These are phyloP conservation scores for Leptodactylus fallax DNA, from an alignment of 2,797 vertebrate genomes.

Conservation along the genomic window DNA sequence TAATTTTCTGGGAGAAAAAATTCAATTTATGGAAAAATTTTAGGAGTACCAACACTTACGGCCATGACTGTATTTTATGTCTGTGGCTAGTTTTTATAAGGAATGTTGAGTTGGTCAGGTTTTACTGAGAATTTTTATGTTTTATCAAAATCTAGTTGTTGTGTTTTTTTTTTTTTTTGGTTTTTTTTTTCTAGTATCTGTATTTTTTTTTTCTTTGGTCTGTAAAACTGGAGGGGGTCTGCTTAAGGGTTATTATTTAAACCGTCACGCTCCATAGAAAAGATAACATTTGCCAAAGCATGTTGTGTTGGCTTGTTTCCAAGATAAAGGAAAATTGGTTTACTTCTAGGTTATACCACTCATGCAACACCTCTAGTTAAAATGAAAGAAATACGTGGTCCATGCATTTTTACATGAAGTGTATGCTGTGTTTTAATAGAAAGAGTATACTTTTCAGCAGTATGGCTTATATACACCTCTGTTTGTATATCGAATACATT, in stretches of 20 bases:
- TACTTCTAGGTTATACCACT: slow-evolving; percentile 19
- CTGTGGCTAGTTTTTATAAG: no score
- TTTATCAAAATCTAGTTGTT: no score
- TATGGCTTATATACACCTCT: background rate
- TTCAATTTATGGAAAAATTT: no score
- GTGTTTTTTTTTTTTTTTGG: no score
- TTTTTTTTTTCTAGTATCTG: background rate
- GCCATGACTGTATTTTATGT: no score
- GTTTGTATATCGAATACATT: background rate
- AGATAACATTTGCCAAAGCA: slow-evolving; percentile 27
- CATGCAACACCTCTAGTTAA: slow-evolving; percentile 34
- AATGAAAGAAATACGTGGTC: slow-evolving; percentile 31
- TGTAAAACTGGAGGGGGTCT: background rate
- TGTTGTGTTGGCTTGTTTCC: slow-evolving; percentile 28
- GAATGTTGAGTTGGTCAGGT: no score
- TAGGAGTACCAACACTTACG: no score
- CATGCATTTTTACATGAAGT: background rate
- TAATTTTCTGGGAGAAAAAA: no score
- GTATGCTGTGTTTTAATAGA: background rate
- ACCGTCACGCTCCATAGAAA: background rate
- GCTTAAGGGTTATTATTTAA: background rate
- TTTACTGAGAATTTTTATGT: no score
- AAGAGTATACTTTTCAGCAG: background rate
- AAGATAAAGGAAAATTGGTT: slow-evolving; percentile 27
- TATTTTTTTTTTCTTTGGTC: background rate